These are phyloP conservation scores for Motacilla alba DNA, from an alignment of 2,113 vertebrate genomes.

Conservation along the genomic window DNA sequence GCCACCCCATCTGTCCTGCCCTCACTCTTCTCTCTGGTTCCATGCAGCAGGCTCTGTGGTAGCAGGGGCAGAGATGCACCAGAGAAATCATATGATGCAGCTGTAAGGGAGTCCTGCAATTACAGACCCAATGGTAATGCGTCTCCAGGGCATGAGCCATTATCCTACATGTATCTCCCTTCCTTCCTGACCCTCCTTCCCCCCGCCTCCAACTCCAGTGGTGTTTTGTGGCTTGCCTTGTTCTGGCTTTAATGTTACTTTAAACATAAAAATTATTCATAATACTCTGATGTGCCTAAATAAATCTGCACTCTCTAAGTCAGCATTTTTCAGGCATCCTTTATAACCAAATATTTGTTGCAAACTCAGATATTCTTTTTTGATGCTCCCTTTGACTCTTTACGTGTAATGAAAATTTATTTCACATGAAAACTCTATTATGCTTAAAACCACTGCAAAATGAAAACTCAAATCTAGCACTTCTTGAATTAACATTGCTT, in stretches of 20 bases:
- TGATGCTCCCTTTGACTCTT: not conserved
- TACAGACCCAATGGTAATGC: not conserved
- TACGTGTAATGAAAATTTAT: not conserved
- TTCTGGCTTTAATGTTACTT: not conserved
- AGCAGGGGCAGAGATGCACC: not conserved
- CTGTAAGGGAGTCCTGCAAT: not conserved
- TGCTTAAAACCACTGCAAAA: not conserved
- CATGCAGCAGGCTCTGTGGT: not conserved
- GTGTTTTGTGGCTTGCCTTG: not conserved
- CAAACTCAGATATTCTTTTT: not conserved
- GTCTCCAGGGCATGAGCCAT: not conserved
- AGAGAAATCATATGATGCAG: not conserved
- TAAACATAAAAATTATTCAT: not conserved
- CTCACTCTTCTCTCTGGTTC: not conserved
- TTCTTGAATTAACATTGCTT: not conserved
- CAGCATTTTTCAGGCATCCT: not conserved
- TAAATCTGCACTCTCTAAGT: not conserved
- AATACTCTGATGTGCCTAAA: not conserved
- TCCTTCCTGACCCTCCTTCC: not conserved
- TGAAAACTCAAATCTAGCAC: not conserved
- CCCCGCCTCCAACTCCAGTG: rapidly evolving
- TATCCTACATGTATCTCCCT: not conserved
- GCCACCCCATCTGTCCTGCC: not conserved
- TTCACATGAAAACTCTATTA: not conserved
- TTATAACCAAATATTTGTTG: not conserved